Percentiles rank a stretch among this genome's conserved stretches.
Conservation (phyloP, 2,888 invertebrate species). For the Orchestes rusci region DNA sequence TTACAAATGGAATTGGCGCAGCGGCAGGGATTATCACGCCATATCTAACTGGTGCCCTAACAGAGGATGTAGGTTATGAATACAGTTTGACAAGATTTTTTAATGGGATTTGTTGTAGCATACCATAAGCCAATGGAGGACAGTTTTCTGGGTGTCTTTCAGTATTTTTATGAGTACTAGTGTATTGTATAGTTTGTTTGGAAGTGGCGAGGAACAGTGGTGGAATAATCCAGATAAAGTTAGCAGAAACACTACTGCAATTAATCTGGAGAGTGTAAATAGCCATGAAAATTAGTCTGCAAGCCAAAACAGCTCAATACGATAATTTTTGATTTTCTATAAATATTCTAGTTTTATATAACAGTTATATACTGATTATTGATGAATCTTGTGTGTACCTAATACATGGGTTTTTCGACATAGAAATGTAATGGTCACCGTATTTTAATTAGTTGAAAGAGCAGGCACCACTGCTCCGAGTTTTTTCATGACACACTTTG, state of each 20-base stretch:
- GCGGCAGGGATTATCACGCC: conserved; percentile 56
- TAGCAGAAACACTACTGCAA: conserved; percentile 5
- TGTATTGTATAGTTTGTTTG: conserved; percentile 60
- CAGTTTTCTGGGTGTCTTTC: conserved; percentile 75
- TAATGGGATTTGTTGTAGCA: conserved; percentile 41
- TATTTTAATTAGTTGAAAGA: no score
- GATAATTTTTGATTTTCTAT: no score
- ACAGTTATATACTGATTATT: no score
- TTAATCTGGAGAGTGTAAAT: conserved; percentile 8
- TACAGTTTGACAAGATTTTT: conserved; percentile 1
- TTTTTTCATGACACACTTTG: no score
- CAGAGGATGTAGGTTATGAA: conserved; percentile 50
- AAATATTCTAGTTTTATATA: no score
- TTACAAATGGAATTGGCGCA: conserved; percentile 57
- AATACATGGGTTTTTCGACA: no score
- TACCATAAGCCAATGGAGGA: conserved; percentile 61
- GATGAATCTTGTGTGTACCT: no score
- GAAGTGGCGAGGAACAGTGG: conserved; percentile 65
- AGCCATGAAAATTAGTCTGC: no score
- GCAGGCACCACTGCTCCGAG: no score
- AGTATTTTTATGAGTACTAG: conserved; percentile 61
- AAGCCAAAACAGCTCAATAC: no score
- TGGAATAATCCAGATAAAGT: conserved; percentile 59
- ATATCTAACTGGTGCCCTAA: conserved; percentile 52
- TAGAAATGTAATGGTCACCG: no score